A percentile compares a stretch with the other conserved stretches of the same genome.
phyloP scores from a whole-genome alignment of 2,797 vertebrate genomes.

The Neostethus bicornis region DNA sequence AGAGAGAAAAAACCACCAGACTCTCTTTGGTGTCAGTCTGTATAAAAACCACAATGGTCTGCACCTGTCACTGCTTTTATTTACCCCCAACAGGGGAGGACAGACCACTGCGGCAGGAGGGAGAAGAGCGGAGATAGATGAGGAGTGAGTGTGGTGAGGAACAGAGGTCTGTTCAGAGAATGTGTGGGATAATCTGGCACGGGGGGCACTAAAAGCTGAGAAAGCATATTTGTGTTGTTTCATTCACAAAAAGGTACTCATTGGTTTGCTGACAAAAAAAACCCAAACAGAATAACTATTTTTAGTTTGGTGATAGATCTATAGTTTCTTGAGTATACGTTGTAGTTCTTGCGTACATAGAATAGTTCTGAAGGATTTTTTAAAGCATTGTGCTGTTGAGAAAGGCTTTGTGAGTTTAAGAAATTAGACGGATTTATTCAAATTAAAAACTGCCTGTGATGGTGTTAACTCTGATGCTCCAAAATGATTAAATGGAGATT shows the following conservation, averaged over 20 bases:
- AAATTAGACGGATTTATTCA: no score
- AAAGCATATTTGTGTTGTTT: conserved; percentile 45
- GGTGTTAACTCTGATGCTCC: no score
- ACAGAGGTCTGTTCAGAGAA: conserved; percentile 10
- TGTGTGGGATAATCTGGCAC: conserved; percentile 26
- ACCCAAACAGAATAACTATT: conserved; percentile 38
- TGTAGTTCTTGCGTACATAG: no score
- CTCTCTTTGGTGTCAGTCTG: conserved; percentile 35
- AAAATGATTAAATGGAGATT: no score
- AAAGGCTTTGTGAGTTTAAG: no score
- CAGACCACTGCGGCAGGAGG: conserved; percentile 33
- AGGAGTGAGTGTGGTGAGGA: conserved; percentile 23
- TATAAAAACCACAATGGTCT: conserved; percentile 58
- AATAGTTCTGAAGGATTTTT: no score
- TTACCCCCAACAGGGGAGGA: conserved; percentile 42
- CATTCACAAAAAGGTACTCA: conserved; percentile 48
- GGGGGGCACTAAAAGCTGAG: conserved; percentile 37
- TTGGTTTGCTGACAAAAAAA: conserved; percentile 44
- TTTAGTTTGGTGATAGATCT: not conserved
- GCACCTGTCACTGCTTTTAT: conserved; percentile 75
- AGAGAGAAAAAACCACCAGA: conserved; percentile 29
- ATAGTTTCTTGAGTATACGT: not conserved
- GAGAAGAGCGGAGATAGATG: conserved; percentile 21
- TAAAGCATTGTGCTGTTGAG: no score
- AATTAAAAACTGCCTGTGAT: no score